Evolutionary conservation across 2,113 vertebrate species (phyloP), one percentile per base, ranked within the genome.

Genomic region (Epinephelus moara): DNA sequence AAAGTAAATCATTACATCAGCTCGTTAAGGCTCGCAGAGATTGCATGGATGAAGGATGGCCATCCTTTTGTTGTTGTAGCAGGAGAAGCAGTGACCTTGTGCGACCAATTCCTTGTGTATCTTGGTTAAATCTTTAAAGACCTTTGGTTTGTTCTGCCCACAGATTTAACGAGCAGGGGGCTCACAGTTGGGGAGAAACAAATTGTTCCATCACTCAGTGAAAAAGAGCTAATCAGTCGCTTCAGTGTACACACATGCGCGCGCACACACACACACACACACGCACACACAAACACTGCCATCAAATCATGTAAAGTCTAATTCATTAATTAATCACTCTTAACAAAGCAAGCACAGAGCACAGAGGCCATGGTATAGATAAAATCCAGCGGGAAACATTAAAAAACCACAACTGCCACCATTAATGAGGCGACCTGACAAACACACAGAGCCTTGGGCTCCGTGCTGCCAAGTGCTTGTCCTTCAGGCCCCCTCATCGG

Each of bases 141-240:
- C 33, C 12, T 13, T 57, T 2, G 1, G 23, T 72, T 69, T 73
- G 50, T 68, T 81, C 42, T 42, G 21, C 12, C 33, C 19, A 52
- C 7, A 21, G 42, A 67, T 74, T 60, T 50, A 45, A 69, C 17
- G 23, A 49, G 70, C 27, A 68, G 55, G 69, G 55, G 53, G 47
- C 42, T 79, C 82, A 59, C 77, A 80, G 57, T 57, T 19, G 49
- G 70, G 74, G 62, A 49, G 63, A 80, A 70, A 64, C 17, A 64
- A 79, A 62, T 70, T 49, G 33, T 57, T 49, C 30, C 12, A 40
- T 23, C 14, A 37, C 45, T 62, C 27, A 52, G 9, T 33, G 13
- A 62, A 62, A n/a, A 70, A 62, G 6, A 75, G 27, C 70, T 49
- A 49, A 84, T 79, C 57, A 70, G 42, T 75, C 3, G 4, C 49